Percentiles rank a stretch among this genome's conserved stretches.
These are phyloP conservation scores for Myiothlypis coronata DNA, from an alignment of 2,797 vertebrate genomes.

Conservation along the genomic window DNA sequence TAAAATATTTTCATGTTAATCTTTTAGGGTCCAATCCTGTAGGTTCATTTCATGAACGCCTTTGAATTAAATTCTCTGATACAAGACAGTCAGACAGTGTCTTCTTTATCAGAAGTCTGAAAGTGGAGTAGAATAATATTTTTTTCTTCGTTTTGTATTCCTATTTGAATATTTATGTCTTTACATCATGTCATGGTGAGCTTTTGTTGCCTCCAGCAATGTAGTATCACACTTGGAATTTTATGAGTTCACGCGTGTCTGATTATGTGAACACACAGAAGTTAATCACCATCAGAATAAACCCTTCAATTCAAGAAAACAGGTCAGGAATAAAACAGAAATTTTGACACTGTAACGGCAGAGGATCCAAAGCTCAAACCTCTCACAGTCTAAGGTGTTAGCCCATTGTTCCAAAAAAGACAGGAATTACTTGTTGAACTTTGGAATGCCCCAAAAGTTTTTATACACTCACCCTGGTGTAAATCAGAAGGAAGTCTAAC, in stretches of 20 bases:
- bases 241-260: slow-evolving; percentile 14
- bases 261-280: background rate
- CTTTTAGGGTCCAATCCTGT: background rate
- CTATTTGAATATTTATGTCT: background rate
- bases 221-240: slow-evolving; percentile 2
- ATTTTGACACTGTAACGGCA: background rate
- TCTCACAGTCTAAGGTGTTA: background rate
- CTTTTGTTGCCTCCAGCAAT: slow-evolving; percentile 43
- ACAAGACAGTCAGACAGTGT: background rate
- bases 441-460: background rate
- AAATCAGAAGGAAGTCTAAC: background rate
- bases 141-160: background rate
- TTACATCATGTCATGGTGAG: slow-evolving; percentile 26
- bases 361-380: background rate
- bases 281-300: background rate
- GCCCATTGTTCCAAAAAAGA: background rate
- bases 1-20: background rate
- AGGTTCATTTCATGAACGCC: background rate
- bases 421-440: background rate
- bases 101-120: background rate
- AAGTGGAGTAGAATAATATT: background rate
- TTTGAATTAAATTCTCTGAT: background rate
- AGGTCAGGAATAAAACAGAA: background rate
- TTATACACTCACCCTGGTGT: background rate
- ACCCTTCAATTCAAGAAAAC: background rate